phyloP scores from a whole-genome alignment of 2,797 vertebrate species.

The Halcyon leucocephala region DNA sequence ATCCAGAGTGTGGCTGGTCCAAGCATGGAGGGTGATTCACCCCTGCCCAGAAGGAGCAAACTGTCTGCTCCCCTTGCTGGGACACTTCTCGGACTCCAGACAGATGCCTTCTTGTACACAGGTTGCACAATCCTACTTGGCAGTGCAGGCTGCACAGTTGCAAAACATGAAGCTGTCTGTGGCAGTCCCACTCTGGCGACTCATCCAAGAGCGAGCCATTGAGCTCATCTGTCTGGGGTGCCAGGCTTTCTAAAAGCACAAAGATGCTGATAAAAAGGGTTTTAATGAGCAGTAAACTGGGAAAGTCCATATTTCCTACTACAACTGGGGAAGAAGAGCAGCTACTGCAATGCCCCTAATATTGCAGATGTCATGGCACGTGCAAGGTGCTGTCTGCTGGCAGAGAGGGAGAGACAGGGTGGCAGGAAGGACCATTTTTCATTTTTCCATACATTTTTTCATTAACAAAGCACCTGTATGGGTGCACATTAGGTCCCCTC shows the following conservation, averaged over 20 bases:
- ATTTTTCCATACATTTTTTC: background rate
- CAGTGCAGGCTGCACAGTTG: fast-evolving
- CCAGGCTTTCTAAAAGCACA: background rate
- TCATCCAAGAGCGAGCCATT: background rate
- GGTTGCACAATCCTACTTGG: background rate
- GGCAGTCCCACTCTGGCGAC: background rate
- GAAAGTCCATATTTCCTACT: background rate
- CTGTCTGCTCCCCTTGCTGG: background rate
- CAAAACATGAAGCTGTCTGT: background rate
- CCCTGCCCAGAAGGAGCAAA: background rate
- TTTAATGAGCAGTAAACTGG: background rate
- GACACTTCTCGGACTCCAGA: background rate
- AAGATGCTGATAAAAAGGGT: fast-evolving
- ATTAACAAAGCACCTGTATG: background rate
- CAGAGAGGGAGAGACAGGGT: background rate
- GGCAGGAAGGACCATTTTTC: background rate
- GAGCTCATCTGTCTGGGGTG: background rate
- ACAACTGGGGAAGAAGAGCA: background rate
- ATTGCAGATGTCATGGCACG: fast-evolving
- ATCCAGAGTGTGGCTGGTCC: fast-evolving
- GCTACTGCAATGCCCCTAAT: background rate
- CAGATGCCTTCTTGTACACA: background rate
- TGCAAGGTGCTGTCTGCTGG: background rate
- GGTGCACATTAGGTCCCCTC: background rate
- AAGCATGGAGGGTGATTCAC: background rate